These are phyloP conservation scores for Ceuthmochares aereus DNA, from an alignment of 2,113 vertebrate species.

Conservation along the genomic window DNA sequence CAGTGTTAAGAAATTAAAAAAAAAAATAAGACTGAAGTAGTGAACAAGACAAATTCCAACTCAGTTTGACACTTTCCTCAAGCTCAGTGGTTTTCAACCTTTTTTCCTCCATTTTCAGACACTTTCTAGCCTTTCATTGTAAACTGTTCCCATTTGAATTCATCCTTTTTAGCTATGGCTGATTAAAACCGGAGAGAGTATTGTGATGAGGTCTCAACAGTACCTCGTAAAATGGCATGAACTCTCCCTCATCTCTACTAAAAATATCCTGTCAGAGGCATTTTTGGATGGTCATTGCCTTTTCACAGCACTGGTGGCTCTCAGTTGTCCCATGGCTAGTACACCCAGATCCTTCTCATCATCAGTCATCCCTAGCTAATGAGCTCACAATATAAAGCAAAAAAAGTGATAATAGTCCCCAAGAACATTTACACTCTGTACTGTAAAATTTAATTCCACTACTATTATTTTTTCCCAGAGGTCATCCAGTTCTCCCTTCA, in stretches of 20 bases:
- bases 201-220: background rate
- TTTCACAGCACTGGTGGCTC: background rate
- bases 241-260: background rate
- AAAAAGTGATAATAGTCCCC: background rate
- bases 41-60: background rate
- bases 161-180: background rate
- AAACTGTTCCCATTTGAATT: background rate
- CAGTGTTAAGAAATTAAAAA: background rate
- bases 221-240: background rate
- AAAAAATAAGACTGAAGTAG: background rate
- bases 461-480: background rate
- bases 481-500: rapidly evolving
- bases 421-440: background rate
- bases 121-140: background rate
- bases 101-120: background rate
- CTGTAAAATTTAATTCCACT: constrained; percentile 7
- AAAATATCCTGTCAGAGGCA: background rate
- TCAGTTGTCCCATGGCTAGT: constrained; percentile 7
- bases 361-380: constrained; percentile 9
- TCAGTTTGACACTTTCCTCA: background rate
- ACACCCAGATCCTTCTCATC: background rate
- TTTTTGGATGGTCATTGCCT: background rate
- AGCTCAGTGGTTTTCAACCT: background rate
- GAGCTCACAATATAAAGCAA: background rate
- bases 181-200: constrained; percentile 12